Evolutionary conservation across 2,888 invertebrate genomes (phyloP).

Genomic region (Alviniconcha strummeri): DNA sequence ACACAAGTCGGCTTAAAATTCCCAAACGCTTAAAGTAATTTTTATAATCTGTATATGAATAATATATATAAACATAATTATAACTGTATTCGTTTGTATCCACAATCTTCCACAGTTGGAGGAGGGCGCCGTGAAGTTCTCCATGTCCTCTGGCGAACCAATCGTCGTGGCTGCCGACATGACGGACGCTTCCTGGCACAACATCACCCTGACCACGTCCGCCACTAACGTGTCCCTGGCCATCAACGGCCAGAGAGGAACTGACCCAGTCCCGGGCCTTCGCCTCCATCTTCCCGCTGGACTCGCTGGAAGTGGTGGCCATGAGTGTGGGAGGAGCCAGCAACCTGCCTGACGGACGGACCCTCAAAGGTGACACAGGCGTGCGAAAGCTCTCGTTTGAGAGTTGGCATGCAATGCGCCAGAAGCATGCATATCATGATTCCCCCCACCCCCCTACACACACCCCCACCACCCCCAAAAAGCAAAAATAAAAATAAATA

Average conservation of each 20-base stretch:
- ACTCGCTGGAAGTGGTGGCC: constrained; percentile 90
- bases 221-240: constrained; percentile 42
- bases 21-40: not conserved
- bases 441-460: no score
- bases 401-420: no score
- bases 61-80: not conserved
- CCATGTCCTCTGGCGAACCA: constrained; percentile 37
- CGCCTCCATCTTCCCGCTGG: constrained; percentile 85
- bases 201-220: constrained; percentile 80
- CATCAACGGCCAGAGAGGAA: constrained; percentile 6
- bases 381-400: no score
- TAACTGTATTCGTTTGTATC: not conserved
- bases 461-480: no score
- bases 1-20: not conserved
- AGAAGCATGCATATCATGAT: no score
- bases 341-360: constrained; percentile 44
- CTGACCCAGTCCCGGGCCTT: constrained; percentile 38
- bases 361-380: constrained; percentile 40
- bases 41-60: not conserved
- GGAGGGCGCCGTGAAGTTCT: constrained; percentile 47
- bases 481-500: no score
- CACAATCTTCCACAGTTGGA: constrained; percentile 45
- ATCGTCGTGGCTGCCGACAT: constrained; percentile 51
- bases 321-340: constrained; percentile 81
- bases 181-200: constrained; percentile 92